Evolutionary conservation across 2,797 vertebrate genomes (phyloP).

Genomic region (Psittacula echo): DNA sequence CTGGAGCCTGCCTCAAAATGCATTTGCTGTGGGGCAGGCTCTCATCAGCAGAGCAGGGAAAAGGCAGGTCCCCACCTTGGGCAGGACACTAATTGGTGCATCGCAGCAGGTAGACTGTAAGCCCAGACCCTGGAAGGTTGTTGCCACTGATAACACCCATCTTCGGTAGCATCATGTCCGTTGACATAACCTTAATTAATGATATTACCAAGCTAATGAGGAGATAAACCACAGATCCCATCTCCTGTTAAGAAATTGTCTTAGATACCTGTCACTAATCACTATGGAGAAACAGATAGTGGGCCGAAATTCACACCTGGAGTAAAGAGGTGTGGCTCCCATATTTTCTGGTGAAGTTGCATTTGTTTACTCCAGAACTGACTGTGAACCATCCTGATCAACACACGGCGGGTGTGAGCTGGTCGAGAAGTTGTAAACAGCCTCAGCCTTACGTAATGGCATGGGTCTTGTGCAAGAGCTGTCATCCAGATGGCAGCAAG

Average conservation of each 20-base stretch:
- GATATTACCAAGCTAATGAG: conserved; percentile 48
- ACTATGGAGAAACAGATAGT: conserved; percentile 40
- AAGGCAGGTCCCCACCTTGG: conserved; percentile 10
- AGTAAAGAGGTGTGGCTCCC: conserved; percentile 34
- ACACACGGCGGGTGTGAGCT: conserved; percentile 20
- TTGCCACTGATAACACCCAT: conserved; percentile 26
- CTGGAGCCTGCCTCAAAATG: neutral
- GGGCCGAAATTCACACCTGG: conserved; percentile 60
- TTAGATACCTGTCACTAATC: conserved; percentile 54
- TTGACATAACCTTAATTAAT: conserved; percentile 56
- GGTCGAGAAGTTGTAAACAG: conserved; percentile 58
- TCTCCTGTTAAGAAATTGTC: conserved; percentile 65
- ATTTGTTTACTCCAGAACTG: conserved; percentile 53
- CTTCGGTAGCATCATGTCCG: conserved; percentile 36
- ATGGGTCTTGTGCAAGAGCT: conserved; percentile 44
- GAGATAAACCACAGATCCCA: conserved; percentile 51
- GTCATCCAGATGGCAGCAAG: conserved; percentile 47
- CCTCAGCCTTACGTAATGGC: conserved; percentile 59
- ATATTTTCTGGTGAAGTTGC: conserved; percentile 62
- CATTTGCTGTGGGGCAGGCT: neutral
- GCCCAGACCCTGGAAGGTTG: conserved; percentile 60
- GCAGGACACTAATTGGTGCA: neutral
- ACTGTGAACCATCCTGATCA: conserved; percentile 40
- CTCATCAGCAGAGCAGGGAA: neutral
- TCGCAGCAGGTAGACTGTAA: neutral